Base-by-base conservation (phyloP, 2,888 invertebrate species). In the Ischnura elegans region DNA sequence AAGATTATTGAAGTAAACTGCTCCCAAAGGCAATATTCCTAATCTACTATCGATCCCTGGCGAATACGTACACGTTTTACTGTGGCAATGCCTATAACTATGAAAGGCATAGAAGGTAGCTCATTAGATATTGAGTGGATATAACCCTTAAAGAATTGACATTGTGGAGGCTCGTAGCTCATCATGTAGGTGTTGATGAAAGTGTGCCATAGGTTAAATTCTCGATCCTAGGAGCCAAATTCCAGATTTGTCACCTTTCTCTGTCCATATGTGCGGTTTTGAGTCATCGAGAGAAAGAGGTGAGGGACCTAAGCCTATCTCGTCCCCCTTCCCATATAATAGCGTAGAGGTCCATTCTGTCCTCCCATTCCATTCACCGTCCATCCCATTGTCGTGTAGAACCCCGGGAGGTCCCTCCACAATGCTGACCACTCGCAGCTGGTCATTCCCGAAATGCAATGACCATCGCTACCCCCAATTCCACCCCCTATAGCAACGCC, bases 391-490 rank as follows among this genome's bases (percentile, higher is more conserved):
- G 90, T 90, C 61, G 90, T 43, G 43, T 25, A n/a, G 86, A 86
- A 45, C 46, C 46, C 46, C 45, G 86, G 86, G 90, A 29, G 61
- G 90, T 51, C 51, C n/a, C n/a, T 51, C 87, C 90, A 61, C 90
- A 43, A 90, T 36, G 61, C 61, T 90, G 90, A 90, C 90, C 90
- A 55, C 55, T 90, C 61, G 55, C 90, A 90, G 90, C 43, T 45
- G 90, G 90, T 90, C 90, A 90, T 43, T 90, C 61, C 61, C n/a
- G 90, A 61, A 90, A 90, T 25, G 55, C 90, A n/a, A 43, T 90
- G 90, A 90, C 90, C 90, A 90, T 61, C 61, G 43, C 61, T n/a
- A 43, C 90, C 90, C 87, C 90, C 90, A 43, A 43, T 43, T 42
- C 90, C 36, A 55, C 3, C 43, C 61, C n/a, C 61, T 90, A n/a